A percentile compares a stretch with the other conserved stretches of the same genome.
Conservation (phyloP, 2,888 invertebrate genomes). For the Geotrupes spiniger region DNA sequence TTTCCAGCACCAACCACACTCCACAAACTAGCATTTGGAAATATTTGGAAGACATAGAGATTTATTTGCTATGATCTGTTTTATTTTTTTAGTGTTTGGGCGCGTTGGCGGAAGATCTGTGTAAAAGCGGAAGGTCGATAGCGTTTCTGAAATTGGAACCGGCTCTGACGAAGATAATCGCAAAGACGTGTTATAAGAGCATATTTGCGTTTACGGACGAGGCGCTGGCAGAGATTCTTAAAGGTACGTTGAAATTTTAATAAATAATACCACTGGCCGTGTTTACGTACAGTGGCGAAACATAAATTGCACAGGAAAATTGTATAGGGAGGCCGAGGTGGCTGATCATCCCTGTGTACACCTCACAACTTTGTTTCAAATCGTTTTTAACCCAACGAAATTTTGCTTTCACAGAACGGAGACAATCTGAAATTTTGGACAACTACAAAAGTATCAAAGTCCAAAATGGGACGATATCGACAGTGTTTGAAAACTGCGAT, state of each 20-base stretch:
- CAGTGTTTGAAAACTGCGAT: neutral
- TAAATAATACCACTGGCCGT: too few relatives aligned
- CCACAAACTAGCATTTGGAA: too few relatives aligned
- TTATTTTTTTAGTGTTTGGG: constrained; percentile 37
- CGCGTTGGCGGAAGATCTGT: constrained; percentile 35
- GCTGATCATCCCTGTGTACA: too few relatives aligned
- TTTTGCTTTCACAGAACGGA: too few relatives aligned
- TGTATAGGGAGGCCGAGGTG: too few relatives aligned
- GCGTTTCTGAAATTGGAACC: constrained; percentile 31
- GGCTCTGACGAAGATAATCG: constrained; percentile 18
- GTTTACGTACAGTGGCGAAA: too few relatives aligned
- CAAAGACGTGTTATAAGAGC: constrained; percentile 19
- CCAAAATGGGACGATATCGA: neutral
- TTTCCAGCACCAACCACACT: too few relatives aligned
- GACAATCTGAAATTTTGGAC: constrained; percentile 18
- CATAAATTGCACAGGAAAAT: too few relatives aligned
- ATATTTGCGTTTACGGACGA: constrained; percentile 21
- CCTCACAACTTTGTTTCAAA: too few relatives aligned
- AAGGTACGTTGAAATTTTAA: constrained; percentile 8
- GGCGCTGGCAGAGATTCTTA: constrained; percentile 15
- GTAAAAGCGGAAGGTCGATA: constrained; percentile 32
- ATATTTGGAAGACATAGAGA: too few relatives aligned
- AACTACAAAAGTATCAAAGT: constrained; percentile 18
- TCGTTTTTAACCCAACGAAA: neutral
- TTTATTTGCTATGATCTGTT: too few relatives aligned